Evolutionary conservation across 2,888 invertebrate genomes (phyloP).

Genomic region (Xylota segnis): DNA sequence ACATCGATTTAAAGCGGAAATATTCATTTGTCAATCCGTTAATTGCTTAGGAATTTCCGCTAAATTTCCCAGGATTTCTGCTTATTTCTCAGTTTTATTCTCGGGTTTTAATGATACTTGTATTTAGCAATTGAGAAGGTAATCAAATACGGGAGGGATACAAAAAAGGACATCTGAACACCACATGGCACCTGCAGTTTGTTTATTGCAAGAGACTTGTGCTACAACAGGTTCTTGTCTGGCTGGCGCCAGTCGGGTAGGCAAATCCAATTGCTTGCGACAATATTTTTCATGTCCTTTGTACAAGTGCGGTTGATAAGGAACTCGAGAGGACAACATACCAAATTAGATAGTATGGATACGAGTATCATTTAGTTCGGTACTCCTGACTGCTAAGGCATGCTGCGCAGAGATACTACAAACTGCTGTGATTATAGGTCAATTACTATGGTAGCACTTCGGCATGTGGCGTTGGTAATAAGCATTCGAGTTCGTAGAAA

Average conservation of each 20-base stretch:
- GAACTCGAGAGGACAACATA: conserved; percentile 59
- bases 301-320: conserved; percentile 78
- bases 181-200: conserved; percentile 73
- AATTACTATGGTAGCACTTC: conserved; percentile 74
- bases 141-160: conserved; percentile 50
- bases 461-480: conserved; percentile 64
- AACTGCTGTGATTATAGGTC: conserved; percentile 66
- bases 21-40: conserved; percentile 72
- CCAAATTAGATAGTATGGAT: conserved; percentile 53
- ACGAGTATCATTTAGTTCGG: conserved; percentile 10
- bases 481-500: conserved; percentile 36
- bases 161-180: conserved; percentile 53
- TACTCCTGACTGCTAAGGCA: conserved; percentile 31
- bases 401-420: conserved; percentile 35
- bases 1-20: conserved; percentile 49
- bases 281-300: conserved; percentile 68
- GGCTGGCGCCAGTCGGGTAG: conserved; percentile 67
- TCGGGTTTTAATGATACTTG: conserved; percentile 44
- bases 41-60: conserved; percentile 69
- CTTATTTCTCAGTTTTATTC: not conserved
- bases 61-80: conserved; percentile 61
- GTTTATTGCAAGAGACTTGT: conserved; percentile 57
- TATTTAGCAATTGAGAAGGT: conserved; percentile 54
- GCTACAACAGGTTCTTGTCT: conserved; percentile 38
- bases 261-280: conserved; percentile 68